Percentiles rank a stretch among this genome's conserved stretches.
phyloP scores from a whole-genome alignment of 2,888 invertebrate species.

The Epistrophe grossulariae region DNA sequence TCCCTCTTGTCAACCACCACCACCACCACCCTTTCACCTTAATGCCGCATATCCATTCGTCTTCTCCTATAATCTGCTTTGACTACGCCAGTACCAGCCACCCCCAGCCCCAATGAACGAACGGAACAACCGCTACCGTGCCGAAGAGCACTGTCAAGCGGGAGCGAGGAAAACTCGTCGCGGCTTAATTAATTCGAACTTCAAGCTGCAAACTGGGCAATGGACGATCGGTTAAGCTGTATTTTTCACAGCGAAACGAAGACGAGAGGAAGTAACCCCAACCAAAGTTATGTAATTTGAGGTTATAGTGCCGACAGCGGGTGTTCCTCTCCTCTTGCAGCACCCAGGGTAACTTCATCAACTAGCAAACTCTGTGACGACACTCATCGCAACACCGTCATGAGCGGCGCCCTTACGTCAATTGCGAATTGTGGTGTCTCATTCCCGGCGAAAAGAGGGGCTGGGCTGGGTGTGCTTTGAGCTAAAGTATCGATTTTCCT shows the following conservation, averaged over 20 bases:
- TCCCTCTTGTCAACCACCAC: conserved; percentile 19
- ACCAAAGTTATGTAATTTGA: conserved; percentile 72
- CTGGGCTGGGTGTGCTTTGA: conserved; percentile 21
- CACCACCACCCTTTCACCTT: conserved; percentile 47
- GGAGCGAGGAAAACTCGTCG: conserved; percentile 58
- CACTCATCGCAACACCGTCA: conserved; percentile 27
- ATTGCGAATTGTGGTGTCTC: conserved; percentile 8
- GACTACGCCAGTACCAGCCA: conserved; percentile 3
- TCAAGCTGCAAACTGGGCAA: conserved; percentile 80
- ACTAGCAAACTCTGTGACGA: conserved; percentile 52
- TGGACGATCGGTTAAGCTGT: conserved; percentile 43
- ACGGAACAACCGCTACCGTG: background rate
- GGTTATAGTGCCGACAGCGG: conserved; percentile 57
- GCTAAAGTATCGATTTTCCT: conserved; percentile 69
- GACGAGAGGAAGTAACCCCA: conserved; percentile 29
- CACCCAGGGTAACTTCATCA: conserved; percentile 12
- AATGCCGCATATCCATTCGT: conserved; percentile 51
- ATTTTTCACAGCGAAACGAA: conserved; percentile 11
- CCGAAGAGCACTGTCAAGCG: conserved; percentile 45
- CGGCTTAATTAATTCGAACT: conserved; percentile 82
- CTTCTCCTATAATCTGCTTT: conserved; percentile 21
- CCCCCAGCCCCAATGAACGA: conserved; percentile 50
- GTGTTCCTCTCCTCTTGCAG: background rate
- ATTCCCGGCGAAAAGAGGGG: conserved; percentile 13
- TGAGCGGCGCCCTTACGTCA: conserved; percentile 39